phyloP scores from a whole-genome alignment of 2,888 invertebrate genomes.

The Venusia cambrica region DNA sequence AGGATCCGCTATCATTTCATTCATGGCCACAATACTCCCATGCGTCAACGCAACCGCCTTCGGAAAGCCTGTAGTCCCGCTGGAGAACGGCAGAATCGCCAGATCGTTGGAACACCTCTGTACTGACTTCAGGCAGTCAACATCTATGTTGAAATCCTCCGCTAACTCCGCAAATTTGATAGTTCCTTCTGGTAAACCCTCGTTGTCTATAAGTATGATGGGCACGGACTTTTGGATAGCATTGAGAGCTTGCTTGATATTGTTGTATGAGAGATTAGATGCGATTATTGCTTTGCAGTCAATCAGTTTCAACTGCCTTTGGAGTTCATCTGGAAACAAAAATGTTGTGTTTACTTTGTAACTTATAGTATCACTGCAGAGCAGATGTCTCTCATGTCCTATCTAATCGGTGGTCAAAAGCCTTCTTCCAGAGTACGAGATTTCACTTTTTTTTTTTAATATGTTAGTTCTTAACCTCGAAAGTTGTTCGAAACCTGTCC shows the following conservation, averaged over 20 bases:
- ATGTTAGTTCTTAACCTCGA: too few relatives aligned
- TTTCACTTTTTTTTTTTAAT: too few relatives aligned
- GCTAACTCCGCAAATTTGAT: constrained; percentile 85
- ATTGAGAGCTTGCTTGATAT: constrained; percentile 69
- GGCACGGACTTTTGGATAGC: constrained; percentile 69
- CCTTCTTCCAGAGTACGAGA: too few relatives aligned
- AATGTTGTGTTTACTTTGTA: too few relatives aligned
- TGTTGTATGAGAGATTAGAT: constrained; percentile 72
- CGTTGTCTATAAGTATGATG: constrained; percentile 70
- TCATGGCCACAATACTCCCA: constrained; percentile 75
- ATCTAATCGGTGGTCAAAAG: too few relatives aligned
- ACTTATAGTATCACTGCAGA: too few relatives aligned
- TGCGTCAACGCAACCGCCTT: constrained; percentile 88
- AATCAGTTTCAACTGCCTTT: constrained; percentile 82
- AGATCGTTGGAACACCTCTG: constrained; percentile 78
- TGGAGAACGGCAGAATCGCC: constrained; percentile 89
- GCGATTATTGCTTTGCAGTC: constrained; percentile 84
- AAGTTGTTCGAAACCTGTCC: too few relatives aligned
- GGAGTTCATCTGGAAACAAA: constrained; percentile 84
- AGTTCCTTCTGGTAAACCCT: constrained; percentile 74
- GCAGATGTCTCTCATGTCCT: too few relatives aligned
- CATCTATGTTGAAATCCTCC: constrained; percentile 75
- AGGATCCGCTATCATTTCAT: constrained; percentile 59
- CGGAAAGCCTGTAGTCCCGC: constrained; percentile 92
- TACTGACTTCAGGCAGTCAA: constrained; percentile 67